A percentile compares a stretch with the other conserved stretches of the same genome.
Conservation (phyloP, 2,113 vertebrate genomes). For the Bucco capensis region DNA sequence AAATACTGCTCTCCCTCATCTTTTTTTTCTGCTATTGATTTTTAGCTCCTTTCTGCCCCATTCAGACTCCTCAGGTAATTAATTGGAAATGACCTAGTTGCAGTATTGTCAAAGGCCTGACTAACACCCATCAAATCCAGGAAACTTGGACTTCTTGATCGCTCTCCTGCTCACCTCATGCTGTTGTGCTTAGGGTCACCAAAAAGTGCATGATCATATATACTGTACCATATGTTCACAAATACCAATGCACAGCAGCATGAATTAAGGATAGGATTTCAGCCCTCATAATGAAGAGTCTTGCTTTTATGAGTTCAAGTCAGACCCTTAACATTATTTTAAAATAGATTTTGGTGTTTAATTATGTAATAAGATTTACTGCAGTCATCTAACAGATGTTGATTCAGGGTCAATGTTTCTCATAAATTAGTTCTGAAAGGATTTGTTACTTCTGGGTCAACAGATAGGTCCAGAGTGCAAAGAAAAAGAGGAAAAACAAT, state of each 20-base stretch:
- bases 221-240: slow-evolving; percentile 26
- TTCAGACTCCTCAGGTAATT: slow-evolving; percentile 28
- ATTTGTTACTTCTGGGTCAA: slow-evolving; percentile 72
- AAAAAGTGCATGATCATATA: neutral
- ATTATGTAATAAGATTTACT: slow-evolving; percentile 60
- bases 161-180: slow-evolving; percentile 8
- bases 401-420: slow-evolving; percentile 60
- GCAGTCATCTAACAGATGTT: slow-evolving; percentile 67
- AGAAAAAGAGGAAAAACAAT: slow-evolving; percentile 66
- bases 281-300: slow-evolving; percentile 29
- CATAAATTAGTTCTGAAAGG: slow-evolving; percentile 54
- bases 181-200: slow-evolving; percentile 1
- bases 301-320: slow-evolving; percentile 12
- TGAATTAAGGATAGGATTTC: slow-evolving; percentile 13
- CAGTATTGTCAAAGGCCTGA: slow-evolving; percentile 30
- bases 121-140: slow-evolving; percentile 43
- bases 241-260: neutral
- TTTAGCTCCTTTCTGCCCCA: neutral
- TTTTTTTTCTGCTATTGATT: neutral
- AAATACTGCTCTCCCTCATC: neutral
- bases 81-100: slow-evolving; percentile 36
- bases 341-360: slow-evolving; percentile 60
- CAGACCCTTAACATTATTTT: slow-evolving; percentile 48
- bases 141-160: slow-evolving; percentile 1
- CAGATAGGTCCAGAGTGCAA: slow-evolving; percentile 67